A percentile compares a stretch with the other conserved stretches of the same genome.
These are phyloP conservation scores for Paradisaea rubra DNA, from an alignment of 2,113 vertebrate genomes.

Conservation along the genomic window DNA sequence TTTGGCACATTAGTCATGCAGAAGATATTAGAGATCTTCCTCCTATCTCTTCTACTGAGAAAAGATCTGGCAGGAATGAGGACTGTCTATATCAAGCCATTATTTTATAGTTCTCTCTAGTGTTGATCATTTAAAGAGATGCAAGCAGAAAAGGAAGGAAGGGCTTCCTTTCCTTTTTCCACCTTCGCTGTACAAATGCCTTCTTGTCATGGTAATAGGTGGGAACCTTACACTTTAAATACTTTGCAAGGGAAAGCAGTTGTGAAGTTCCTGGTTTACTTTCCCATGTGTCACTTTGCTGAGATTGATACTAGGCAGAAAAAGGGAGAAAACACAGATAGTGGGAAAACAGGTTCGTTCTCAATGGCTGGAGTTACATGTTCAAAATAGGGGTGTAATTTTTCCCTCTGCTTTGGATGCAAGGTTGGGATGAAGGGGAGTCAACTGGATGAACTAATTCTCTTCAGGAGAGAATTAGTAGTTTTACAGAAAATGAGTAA, in stretches of 20 bases:
- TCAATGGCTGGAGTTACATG: not conserved
- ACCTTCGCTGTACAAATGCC: not conserved
- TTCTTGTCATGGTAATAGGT: not conserved
- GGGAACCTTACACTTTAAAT: not conserved
- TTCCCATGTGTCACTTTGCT: not conserved
- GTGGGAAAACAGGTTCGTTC: not conserved
- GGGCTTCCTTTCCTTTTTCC: not conserved
- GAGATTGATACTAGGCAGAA: not conserved
- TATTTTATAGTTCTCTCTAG: not conserved
- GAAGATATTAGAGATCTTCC: not conserved
- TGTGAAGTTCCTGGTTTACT: not conserved
- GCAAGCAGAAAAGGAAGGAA: not conserved
- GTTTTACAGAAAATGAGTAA: not conserved
- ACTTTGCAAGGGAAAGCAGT: not conserved
- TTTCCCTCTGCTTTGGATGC: not conserved
- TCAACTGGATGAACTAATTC: not conserved
- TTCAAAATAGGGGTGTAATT: not conserved
- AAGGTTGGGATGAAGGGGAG: not conserved
- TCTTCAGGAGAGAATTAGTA: not conserved
- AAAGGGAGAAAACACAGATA: not conserved
- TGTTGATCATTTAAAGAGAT: not conserved
- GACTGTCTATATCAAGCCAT: not conserved
- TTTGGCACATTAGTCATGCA: not conserved
- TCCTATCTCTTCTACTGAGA: not conserved
- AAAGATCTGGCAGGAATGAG: not conserved